Evolutionary conservation across 2,797 vertebrate species (phyloP).

Genomic region (Hypotaenidia philippensis): DNA sequence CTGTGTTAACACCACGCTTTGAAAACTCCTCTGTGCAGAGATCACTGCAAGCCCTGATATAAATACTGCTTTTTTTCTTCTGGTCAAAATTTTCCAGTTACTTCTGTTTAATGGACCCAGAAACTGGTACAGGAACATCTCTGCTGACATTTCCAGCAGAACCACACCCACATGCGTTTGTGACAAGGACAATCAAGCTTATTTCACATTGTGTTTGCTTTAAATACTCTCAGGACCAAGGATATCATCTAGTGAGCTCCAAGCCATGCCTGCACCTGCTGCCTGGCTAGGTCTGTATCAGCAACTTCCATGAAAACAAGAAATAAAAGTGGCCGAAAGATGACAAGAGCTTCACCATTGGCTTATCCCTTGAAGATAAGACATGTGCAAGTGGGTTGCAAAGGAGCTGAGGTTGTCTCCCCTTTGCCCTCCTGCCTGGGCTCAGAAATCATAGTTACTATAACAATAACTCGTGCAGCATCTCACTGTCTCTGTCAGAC

Average conservation of each 20-base stretch:
- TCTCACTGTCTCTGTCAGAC: background rate
- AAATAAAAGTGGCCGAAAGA: background rate
- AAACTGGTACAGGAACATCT: background rate
- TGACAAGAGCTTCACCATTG: fast-evolving
- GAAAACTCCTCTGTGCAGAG: background rate
- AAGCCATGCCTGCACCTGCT: background rate
- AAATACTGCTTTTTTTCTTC: background rate
- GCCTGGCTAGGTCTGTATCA: background rate
- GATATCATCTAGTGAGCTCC: background rate
- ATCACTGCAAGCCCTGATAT: background rate
- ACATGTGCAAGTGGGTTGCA: background rate
- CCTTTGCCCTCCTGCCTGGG: background rate
- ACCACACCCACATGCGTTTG: background rate
- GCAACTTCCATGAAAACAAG: background rate
- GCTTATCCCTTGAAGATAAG: background rate
- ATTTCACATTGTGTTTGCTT: background rate
- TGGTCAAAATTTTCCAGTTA: background rate
- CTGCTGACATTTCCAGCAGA: background rate
- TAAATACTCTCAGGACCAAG: background rate
- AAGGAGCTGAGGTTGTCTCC: background rate
- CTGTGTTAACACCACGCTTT: background rate
- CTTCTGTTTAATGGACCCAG: background rate
- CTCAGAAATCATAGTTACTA: background rate
- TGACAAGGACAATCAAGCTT: background rate
- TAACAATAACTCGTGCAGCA: background rate